Evolutionary conservation across 2,888 invertebrate genomes (phyloP).

Genomic region (Asteroscopus sphinx): DNA sequence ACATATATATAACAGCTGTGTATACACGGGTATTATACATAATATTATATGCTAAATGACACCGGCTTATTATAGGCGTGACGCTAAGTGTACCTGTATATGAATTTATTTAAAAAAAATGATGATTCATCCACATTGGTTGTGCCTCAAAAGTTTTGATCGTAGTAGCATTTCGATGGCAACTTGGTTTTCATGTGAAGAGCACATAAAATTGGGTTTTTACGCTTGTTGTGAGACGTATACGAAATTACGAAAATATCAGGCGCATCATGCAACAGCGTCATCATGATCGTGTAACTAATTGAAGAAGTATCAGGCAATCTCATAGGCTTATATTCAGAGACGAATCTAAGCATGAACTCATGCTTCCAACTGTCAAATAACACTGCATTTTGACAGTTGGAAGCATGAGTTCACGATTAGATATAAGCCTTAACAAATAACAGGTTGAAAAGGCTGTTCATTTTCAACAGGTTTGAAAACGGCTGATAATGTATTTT

Average conservation of each 20-base stretch:
- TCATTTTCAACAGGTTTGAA: too few relatives aligned
- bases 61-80: constrained; percentile 8
- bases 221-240: not conserved
- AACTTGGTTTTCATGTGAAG: too few relatives aligned
- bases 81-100: not conserved
- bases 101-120: constrained; percentile 21
- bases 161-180: not conserved
- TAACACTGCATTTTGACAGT: too few relatives aligned
- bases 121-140: constrained; percentile 14
- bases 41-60: constrained; percentile 14
- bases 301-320: not conserved
- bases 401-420: too few relatives aligned
- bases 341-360: too few relatives aligned
- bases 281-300: not conserved
- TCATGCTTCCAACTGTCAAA: too few relatives aligned
- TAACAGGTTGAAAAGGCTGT: too few relatives aligned
- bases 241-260: too few relatives aligned
- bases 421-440: too few relatives aligned
- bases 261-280: not conserved
- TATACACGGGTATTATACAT: constrained; percentile 6
- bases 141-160: not conserved
- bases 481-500: too few relatives aligned
- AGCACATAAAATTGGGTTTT: not conserved
- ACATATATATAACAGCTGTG: constrained; percentile 27
- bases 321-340: too few relatives aligned